These are phyloP conservation scores for Ataeniobius toweri DNA, from an alignment of 2,797 vertebrate species.

Conservation along the genomic window DNA sequence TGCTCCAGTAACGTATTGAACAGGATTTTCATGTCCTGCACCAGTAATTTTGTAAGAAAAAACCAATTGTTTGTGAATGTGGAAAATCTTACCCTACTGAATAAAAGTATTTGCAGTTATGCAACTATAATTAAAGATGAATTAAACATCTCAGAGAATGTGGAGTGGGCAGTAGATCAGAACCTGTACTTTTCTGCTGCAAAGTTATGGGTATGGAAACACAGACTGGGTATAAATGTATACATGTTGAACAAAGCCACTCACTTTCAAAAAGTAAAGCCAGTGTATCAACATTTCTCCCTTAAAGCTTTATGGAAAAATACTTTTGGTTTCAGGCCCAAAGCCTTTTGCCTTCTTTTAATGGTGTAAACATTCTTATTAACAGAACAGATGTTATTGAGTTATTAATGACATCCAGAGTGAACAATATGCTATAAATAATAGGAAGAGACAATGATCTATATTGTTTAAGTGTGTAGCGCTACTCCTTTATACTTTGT, in stretches of 20 bases:
- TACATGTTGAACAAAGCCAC: background rate
- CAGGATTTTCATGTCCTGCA: no score
- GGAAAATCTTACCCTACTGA: no score
- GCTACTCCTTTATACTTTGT: background rate
- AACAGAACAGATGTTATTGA: background rate
- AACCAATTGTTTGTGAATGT: no score
- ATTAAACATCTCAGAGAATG: background rate
- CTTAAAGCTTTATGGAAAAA: background rate
- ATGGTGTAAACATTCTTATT: background rate
- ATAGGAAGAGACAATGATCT: background rate
- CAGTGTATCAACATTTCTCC: background rate
- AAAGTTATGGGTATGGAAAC: background rate
- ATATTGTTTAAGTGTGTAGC: background rate
- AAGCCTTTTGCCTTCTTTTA: background rate
- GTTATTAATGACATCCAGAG: background rate
- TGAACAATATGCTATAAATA: background rate
- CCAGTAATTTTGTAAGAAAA: no score
- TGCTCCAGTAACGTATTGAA: no score
- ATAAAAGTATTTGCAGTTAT: background rate
- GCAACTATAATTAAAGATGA: background rate
- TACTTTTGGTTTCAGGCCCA: background rate
- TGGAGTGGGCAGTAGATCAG: background rate
- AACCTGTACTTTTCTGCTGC: background rate
- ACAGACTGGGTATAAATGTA: background rate
- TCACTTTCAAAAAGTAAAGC: background rate